Evolutionary conservation across 2,888 invertebrate species (phyloP), one percentile per base, ranked within the genome.

Genomic region (Drosophila picticornis): DNA sequence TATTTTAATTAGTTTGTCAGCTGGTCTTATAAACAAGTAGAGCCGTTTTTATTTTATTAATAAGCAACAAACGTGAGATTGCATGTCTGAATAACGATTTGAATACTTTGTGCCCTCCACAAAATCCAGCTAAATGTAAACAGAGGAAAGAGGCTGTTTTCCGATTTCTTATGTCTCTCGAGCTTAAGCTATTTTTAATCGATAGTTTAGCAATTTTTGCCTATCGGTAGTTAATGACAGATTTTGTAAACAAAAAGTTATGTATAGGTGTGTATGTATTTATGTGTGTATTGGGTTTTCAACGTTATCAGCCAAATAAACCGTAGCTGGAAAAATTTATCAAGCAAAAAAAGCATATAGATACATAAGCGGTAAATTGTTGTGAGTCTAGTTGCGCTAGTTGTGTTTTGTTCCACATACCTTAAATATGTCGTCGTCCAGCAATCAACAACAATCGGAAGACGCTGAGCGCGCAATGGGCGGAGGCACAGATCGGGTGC

Each of bases 371-470:
- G 53, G 52, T 52, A 60, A 64, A 36, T 70, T 75, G 70, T 77
- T 60, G 80, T 77, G 89, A 81, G 79, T 81, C 40, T 10, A 32
- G 64, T 50, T 46, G 46, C 16, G 51, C 31, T 64, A 58, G 62
- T 80, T 50, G 66, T 40, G 72, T 56, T 79, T 72, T 59, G 59
- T 66, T 34, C 36, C 16, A 48, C 55, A 66, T 51, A 53, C 53
- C 55, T 52, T 63, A 76, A 86, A 79, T 72, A 83, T 81, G 81
- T 57, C 84, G 56, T 68, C 80, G 72, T 59, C 81, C 72, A 80
- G 65, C 51, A 70, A 70, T 6, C 73, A 62, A 52, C 55, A 40
- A 60, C 68, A 16, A 53, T 48, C 22, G 51, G 73, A 61, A 68
- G 80, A 68, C 58, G 43, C 48, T 13, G 83, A 69, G 32, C 29